These are phyloP conservation scores for Sepioteuthis lessoniana DNA, from an alignment of 2,888 invertebrate species.

Conservation along the genomic window DNA sequence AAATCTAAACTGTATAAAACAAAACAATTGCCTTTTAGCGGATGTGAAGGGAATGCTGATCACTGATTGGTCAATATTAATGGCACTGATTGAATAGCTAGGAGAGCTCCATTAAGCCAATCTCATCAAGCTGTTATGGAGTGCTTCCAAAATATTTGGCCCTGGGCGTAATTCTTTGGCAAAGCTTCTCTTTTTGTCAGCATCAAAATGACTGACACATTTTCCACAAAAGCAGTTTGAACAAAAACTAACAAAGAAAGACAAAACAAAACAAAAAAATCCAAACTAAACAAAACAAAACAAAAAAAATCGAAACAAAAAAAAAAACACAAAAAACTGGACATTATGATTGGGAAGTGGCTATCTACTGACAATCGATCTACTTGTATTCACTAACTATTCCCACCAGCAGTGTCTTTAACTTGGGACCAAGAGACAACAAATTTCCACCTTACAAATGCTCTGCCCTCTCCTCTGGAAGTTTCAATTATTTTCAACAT, in stretches of 20 bases:
- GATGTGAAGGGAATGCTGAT: constrained; percentile 8
- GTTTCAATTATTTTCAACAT: too few species aligned
- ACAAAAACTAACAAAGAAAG: background rate
- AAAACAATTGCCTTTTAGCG: constrained; percentile 33
- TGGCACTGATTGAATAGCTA: constrained; percentile 33
- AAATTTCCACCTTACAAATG: too few species aligned
- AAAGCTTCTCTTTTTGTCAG: background rate
- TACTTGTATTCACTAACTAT: too few species aligned
- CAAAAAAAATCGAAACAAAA: too few species aligned
- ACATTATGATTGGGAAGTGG: too few species aligned
- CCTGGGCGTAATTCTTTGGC: constrained; percentile 8
- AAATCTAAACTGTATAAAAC: background rate
- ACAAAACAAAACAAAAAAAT: too few species aligned
- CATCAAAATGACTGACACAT: background rate
- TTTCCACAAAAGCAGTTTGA: constrained; percentile 21
- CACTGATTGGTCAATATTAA: constrained; percentile 33
- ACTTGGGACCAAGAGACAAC: too few species aligned
- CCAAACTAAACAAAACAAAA: too few species aligned
- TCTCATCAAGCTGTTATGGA: constrained; percentile 23
- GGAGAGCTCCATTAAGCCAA: constrained; percentile 11
- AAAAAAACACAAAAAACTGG: too few species aligned
- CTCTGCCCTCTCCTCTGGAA: too few species aligned
- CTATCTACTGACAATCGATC: too few species aligned
- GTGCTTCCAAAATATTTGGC: constrained; percentile 33
- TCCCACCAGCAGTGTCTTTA: too few species aligned